Conservation (phyloP, 2,113 vertebrate genomes). For the Butastur rufipennis region DNA sequence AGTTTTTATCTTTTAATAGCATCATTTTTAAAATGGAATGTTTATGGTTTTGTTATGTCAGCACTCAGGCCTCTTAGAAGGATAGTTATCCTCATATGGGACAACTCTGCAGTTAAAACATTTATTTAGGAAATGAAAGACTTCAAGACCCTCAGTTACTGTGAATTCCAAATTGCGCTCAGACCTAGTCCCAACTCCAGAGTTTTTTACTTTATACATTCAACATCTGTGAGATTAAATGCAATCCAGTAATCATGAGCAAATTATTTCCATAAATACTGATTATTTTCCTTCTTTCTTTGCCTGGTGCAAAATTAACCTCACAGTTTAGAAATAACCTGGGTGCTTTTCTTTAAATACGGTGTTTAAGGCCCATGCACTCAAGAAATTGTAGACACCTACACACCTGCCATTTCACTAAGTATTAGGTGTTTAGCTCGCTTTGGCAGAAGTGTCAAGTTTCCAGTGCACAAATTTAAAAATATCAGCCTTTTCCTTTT, state of each 20-base stretch:
- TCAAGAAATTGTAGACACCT: not conserved
- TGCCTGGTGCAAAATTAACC: not conserved
- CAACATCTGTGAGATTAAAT: not conserved
- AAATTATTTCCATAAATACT: not conserved
- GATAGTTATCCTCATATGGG: not conserved
- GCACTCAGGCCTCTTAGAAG: not conserved
- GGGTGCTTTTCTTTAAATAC: not conserved
- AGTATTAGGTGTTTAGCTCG: not conserved
- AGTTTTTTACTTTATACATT: not conserved
- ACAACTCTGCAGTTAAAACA: not conserved
- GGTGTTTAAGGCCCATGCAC: not conserved
- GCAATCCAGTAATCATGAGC: not conserved
- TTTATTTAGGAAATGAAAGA: not conserved
- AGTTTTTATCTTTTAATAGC: not conserved
- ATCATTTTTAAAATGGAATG: not conserved
- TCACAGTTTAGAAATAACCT: not conserved
- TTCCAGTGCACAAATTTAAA: not conserved
- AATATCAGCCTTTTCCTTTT: not conserved
- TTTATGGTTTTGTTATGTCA: not conserved
- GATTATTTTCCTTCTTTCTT: not conserved
- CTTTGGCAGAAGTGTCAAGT: not conserved
- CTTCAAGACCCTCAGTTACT: not conserved
- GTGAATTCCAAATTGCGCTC: not conserved
- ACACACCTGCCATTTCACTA: not conserved
- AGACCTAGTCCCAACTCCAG: not conserved